Base-by-base conservation (phyloP, 2,113 vertebrate species). In the Austrofundulus limnaeus region DNA sequence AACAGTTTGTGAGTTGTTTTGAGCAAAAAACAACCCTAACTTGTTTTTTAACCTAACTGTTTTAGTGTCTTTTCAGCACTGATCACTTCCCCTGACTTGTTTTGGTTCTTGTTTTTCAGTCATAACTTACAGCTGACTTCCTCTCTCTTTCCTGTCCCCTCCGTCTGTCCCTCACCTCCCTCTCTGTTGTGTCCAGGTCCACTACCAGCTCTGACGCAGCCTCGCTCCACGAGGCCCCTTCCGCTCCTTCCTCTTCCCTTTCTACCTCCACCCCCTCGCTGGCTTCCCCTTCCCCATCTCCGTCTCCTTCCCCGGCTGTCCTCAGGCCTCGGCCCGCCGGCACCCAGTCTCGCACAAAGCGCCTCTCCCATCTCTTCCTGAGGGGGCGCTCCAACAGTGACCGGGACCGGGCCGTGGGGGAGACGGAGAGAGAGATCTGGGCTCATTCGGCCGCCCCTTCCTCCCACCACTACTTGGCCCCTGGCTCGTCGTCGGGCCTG, bases 331-430 rank as follows among this genome's bases (percentile, higher is more conserved):
- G 90, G 14, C 89, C 91, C 7, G 87, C 88, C 21, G 88, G 73
- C 51, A 69, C 90, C 55, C 89, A 91, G 80, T 91, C 91, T 51
- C 94, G 95, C 8, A 90, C 95, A 72, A 96, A 96, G 81, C 94
- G 95, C 41, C 91, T 96, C 59, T 97, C 95, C n/a, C 93, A 95
- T 28, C 92, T 96, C 42, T 96, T 97, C 79, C 92, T 93, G 75
- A 89, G 94, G 77, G 90, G 91, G 61, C 90, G 92, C 58, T 92
- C 91, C 13, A 91, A 92, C 69, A 93, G 92, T 4, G 92, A 93
- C 84, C 78, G 91, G 70, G 92, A 92, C 67, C 83, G 90, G 37
- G 88, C 89, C 0, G 81, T 92, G 17, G 93, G 90, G 21, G 87
- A 92, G 66, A 39, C 90, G 81, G 87, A 93, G 77, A 74, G 93